phyloP scores from a whole-genome alignment of 2,797 vertebrate genomes.

The Danio jaintianensis region DNA sequence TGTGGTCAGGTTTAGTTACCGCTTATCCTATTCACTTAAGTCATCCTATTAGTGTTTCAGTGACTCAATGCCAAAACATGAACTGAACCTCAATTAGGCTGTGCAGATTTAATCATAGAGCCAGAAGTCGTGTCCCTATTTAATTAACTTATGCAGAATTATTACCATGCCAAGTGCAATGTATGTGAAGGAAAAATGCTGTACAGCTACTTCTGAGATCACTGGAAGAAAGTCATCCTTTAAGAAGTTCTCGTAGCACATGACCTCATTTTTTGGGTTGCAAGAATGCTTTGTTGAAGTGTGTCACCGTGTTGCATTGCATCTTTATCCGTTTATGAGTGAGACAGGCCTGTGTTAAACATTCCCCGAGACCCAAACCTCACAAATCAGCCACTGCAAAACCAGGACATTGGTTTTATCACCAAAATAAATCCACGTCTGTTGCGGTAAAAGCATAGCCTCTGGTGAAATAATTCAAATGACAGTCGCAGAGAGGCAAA shows the following conservation, averaged over 20 bases:
- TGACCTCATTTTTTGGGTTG: constrained; percentile 15
- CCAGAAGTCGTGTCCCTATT: constrained; percentile 70
- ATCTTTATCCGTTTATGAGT: constrained; percentile 60
- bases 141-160: constrained; percentile 69
- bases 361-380: constrained; percentile 56
- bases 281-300: constrained; percentile 40
- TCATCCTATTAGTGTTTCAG: constrained; percentile 62
- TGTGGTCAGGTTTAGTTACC: constrained; percentile 47
- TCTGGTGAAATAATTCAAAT: constrained; percentile 70
- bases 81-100: constrained; percentile 76
- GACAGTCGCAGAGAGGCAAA: constrained; percentile 69
- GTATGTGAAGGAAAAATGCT: not conserved
- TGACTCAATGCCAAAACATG: constrained; percentile 73
- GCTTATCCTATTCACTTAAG: constrained; percentile 66
- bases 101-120: constrained; percentile 77
- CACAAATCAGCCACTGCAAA: constrained; percentile 52
- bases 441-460: constrained; percentile 65
- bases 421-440: constrained; percentile 72
- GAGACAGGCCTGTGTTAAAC: constrained; percentile 48
- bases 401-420: constrained; percentile 69
- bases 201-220: not conserved
- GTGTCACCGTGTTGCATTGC: constrained; percentile 37
- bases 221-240: constrained; percentile 33
- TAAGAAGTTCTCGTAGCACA: constrained; percentile 38
- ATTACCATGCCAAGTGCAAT: constrained; percentile 61